Evolutionary conservation across 2,797 vertebrate genomes (phyloP).

Genomic region (Rachycentron canadum): DNA sequence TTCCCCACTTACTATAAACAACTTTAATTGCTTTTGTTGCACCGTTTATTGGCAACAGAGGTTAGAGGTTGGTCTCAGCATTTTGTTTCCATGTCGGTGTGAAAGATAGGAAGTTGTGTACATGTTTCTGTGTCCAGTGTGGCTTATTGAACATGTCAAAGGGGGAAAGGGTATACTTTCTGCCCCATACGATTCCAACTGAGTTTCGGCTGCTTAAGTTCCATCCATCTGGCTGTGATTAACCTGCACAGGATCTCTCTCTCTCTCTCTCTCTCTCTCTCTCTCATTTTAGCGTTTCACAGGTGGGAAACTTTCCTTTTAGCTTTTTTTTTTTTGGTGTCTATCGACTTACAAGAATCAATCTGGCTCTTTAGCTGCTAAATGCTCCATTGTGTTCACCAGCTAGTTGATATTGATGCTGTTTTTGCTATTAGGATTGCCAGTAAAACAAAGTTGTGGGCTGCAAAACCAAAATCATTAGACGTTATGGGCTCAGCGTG

Average conservation of each 20-base stretch:
- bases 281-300: conserved; percentile 17
- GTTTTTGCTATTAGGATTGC: too few species aligned
- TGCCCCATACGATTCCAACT: conserved; percentile 45
- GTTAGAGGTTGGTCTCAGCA: conserved; percentile 39
- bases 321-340: too few species aligned
- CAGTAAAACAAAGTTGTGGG: background rate
- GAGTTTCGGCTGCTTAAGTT: conserved; percentile 51
- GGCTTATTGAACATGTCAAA: conserved; percentile 13
- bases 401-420: background rate
- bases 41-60: conserved; percentile 47
- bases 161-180: conserved; percentile 14
- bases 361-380: background rate
- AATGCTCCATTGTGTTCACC: background rate
- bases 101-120: conserved; percentile 26
- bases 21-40: conserved; percentile 48
- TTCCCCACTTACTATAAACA: conserved; percentile 54
- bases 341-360: too few species aligned
- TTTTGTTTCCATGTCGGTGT: conserved; percentile 3
- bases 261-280: conserved; percentile 20
- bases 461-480: conserved; percentile 19
- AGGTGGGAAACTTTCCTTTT: background rate
- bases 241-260: conserved; percentile 50
- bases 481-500: background rate
- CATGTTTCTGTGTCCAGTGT: conserved; percentile 23
- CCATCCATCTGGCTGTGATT: conserved; percentile 71